Base-by-base conservation (phyloP, 2,797 vertebrate genomes). In the Cossypha caffra region DNA sequence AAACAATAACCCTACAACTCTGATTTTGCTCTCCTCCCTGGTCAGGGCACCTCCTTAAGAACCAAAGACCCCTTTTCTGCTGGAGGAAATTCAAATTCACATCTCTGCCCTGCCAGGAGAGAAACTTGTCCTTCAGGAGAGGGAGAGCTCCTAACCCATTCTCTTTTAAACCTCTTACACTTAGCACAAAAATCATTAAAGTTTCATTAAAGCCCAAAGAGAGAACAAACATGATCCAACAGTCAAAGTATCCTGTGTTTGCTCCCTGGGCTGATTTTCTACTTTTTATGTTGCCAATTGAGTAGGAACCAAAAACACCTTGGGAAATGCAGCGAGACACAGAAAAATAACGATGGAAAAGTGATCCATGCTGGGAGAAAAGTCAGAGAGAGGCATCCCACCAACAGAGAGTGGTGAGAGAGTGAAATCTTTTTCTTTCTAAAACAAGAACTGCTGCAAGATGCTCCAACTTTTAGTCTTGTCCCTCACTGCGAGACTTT, bases 291-390 rank as follows among this genome's bases (percentile, higher is more conserved):
- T 86, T 91, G 35, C 21, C 57, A 91, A 18, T 16, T 68, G 47
- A 80, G 38, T 33, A 83, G 31, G 63, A 83, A 94, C n/a, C 54
- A 86, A 87, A 86, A 95, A 92, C 79, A 95, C 79, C 82, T 94
- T 86, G 66, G 47, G 75, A 94, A 84, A 94, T 63, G 55, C 66
- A 96, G 73, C 40, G 69, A 72, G 91, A 93, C 17, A 52, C 47
- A 72, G 58, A 40, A 64, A 79, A 92, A 80, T 19, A 91, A 76
- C 1, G 6, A 20, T 20, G 54, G 8, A 20, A 31, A 24, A 58
- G 31, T 52, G 51, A 91, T 66, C 87, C 95, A 96, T 90, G 87
- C 82, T 79, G 62, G 33, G 48, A 86, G 61, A 23, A 42, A 84
- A 95, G 62, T 40, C 55, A 78, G 66, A 31, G 74, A 79, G 51